These are phyloP conservation scores for Clarias gariepinus DNA, from an alignment of 2,113 vertebrate genomes.

Conservation along the genomic window DNA sequence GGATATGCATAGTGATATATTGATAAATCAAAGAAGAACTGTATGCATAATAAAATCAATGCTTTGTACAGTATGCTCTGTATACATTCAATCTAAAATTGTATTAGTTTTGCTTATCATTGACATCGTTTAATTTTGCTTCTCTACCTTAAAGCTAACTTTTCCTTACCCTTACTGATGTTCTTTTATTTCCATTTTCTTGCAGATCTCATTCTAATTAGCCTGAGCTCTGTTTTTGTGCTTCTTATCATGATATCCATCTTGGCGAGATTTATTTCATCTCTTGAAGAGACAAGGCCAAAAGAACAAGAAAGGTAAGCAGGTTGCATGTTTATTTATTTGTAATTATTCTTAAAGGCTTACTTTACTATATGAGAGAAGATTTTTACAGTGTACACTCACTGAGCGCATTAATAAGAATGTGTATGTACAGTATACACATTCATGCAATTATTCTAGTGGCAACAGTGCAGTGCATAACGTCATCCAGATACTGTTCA, in stretches of 20 bases:
- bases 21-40: neutral
- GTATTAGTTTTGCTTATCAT: neutral
- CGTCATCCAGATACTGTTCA: neutral
- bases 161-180: neutral
- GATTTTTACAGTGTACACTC: neutral
- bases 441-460: neutral
- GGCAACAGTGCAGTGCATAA: neutral
- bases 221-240: neutral
- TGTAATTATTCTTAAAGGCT: neutral
- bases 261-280: too few relatives aligned
- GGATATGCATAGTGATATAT: neutral
- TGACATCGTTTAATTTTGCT: neutral
- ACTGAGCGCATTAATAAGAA: neutral
- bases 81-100: neutral
- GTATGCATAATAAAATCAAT: neutral
- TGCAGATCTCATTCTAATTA: neutral
- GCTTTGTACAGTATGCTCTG: too few relatives aligned
- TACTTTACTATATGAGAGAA: neutral
- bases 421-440: neutral
- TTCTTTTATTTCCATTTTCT: neutral
- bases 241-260: neutral
- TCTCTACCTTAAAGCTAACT: neutral
- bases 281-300: neutral
- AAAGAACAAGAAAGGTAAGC: slow-evolving; percentile 8
- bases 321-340: neutral